Conservation (phyloP, 2,113 vertebrate species). For the Condylura cristata region DNA sequence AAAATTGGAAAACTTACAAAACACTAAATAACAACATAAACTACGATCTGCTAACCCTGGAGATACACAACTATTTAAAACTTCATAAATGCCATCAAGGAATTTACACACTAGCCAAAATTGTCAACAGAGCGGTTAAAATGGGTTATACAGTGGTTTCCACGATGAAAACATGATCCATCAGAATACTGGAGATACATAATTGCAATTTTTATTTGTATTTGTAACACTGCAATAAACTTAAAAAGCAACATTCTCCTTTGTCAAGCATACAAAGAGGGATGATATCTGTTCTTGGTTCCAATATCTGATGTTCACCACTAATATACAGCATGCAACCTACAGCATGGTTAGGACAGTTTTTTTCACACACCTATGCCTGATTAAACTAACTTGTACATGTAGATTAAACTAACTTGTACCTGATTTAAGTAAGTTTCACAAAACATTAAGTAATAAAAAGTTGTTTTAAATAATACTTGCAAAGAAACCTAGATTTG, state of each 20-base stretch:
- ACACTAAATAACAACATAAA: neutral
- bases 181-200: neutral
- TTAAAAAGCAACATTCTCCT: neutral
- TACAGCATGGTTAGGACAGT: neutral
- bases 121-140: neutral
- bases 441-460: neutral
- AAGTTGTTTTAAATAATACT: neutral
- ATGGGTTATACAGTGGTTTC: neutral
- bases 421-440: neutral
- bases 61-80: neutral
- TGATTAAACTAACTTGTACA: neutral
- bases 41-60: neutral
- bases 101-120: neutral
- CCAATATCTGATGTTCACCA: neutral
- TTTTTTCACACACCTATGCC: too few relatives aligned
- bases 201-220: neutral
- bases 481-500: slow-evolving; percentile 27
- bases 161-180: neutral
- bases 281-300: rapidly evolving
- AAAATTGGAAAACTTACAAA: neutral
- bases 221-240: neutral
- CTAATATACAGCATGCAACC: rapidly evolving
- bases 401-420: neutral
- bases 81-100: neutral
- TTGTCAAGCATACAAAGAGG: neutral